Conservation (phyloP, 2,113 vertebrate species). For the Mastomys coucha region DNA sequence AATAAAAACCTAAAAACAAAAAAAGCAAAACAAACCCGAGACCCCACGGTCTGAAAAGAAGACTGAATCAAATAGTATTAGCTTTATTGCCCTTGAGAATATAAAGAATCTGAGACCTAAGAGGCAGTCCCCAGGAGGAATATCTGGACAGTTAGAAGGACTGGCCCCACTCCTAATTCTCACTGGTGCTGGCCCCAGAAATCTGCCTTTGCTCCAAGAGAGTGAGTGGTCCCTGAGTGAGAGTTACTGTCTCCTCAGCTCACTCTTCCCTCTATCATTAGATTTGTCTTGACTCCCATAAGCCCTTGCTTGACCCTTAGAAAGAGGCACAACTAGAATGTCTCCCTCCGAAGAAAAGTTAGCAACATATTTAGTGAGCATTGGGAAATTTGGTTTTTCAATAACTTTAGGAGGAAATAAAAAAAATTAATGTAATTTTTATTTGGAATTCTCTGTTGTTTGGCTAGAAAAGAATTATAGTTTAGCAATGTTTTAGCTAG, state of each 20-base stretch:
- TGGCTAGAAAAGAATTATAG: slow-evolving; percentile 54
- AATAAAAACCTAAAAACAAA: background rate
- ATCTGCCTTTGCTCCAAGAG: background rate
- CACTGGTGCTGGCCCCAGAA: background rate
- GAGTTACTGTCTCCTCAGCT: background rate
- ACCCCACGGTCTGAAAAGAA: background rate
- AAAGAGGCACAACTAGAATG: background rate
- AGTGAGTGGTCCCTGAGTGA: background rate
- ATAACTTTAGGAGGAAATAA: background rate
- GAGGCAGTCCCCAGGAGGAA: background rate
- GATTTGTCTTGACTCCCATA: background rate
- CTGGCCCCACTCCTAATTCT: background rate
- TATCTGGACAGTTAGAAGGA: background rate
- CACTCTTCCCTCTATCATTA: background rate
- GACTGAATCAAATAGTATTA: background rate
- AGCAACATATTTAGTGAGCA: slow-evolving; percentile 16
- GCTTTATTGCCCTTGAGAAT: background rate
- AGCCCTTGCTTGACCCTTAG: background rate
- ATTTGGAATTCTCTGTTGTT: slow-evolving; percentile 73
- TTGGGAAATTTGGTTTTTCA: slow-evolving; percentile 65
- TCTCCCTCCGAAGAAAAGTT: background rate
- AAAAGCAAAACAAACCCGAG: background rate
- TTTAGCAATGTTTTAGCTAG: slow-evolving; percentile 42
- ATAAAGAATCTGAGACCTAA: background rate
- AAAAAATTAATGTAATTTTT: slow-evolving; percentile 62